Base-by-base conservation (phyloP, 2,113 vertebrate genomes). In the Carassius gibelio region DNA sequence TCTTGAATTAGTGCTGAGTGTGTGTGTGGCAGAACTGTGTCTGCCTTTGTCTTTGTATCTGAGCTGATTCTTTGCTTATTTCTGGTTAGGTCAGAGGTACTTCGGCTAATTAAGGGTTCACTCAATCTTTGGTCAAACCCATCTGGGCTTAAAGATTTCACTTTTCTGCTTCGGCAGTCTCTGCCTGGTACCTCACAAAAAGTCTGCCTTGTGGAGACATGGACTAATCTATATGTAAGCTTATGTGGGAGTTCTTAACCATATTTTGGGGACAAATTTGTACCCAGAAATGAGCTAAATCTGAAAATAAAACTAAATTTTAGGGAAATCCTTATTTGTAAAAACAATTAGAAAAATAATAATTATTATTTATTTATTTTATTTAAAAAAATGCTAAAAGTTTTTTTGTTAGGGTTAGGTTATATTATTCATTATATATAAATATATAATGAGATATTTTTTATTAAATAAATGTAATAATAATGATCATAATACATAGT, bases 151-250 rank as follows among this genome's bases (percentile, higher is more conserved):
- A 96, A 93, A 94, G 90, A 96, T 95, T 94, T 94, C 94, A 94
- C 94, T 94, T 93, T 93, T 92, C 95, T 91, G 92, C 90, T 93
- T 93, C 91, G 89, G 91, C 91, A 52, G 93, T 95, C 94, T 96
- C 95, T 95, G 96, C 95, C 95, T 96, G 95, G 95, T 95, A 96
- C 96, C 95, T 94, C 94, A 95, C 95, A 96, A 95, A 95, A 95
- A 94, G 90, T 85, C 90, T 91, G 88, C 87, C 89, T 90, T 91
- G 55, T 55, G 77, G 76, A 88, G 90, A 87, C 84, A 79, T 93
- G 89, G 86, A 85, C 91, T 96, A 96, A 96, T 96, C 95, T 96
- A 52, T 52, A 55, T 55, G 30, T 76, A 76, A 55, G 13, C 1
- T 14, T 15, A 55, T 76, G 10, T 74, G 38, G 14, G 21, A 14